phyloP scores from a whole-genome alignment of 2,888 invertebrate species.

The Lacanobia oleracea region DNA sequence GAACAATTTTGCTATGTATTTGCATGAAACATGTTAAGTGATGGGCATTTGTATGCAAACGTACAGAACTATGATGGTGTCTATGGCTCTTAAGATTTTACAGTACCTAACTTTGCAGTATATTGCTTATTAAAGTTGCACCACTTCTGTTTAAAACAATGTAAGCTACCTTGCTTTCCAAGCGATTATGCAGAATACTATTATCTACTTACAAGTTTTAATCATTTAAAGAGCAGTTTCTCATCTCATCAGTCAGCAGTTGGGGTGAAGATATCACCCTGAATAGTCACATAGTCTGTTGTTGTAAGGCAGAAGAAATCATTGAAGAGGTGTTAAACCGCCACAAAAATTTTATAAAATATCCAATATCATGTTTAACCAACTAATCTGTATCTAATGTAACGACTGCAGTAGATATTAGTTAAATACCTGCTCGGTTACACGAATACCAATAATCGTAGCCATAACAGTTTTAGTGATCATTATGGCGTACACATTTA shows the following conservation, averaged over 20 bases:
- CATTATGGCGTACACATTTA: constrained; percentile 48
- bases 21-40: constrained; percentile 5
- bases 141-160: constrained; percentile 2
- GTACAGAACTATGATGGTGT: constrained; percentile 3
- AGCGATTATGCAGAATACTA: neutral
- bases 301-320: neutral
- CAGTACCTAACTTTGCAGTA: neutral
- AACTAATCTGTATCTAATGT: neutral
- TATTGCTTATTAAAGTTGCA: neutral
- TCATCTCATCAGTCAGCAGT: no score
- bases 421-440: neutral
- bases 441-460: constrained; percentile 7
- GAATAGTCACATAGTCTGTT: neutral
- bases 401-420: neutral
- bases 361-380: neutral
- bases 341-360: neutral
- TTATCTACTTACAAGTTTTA: no score
- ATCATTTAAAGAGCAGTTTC: neutral
- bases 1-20: constrained; percentile 24
- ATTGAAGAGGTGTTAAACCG: neutral
- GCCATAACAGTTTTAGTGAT: constrained; percentile 33
- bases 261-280: neutral
- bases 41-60: constrained; percentile 20
- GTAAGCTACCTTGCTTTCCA: neutral
- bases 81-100: neutral